Conservation (phyloP, 2,113 vertebrate genomes). For the Bostrychus sinensis region DNA sequence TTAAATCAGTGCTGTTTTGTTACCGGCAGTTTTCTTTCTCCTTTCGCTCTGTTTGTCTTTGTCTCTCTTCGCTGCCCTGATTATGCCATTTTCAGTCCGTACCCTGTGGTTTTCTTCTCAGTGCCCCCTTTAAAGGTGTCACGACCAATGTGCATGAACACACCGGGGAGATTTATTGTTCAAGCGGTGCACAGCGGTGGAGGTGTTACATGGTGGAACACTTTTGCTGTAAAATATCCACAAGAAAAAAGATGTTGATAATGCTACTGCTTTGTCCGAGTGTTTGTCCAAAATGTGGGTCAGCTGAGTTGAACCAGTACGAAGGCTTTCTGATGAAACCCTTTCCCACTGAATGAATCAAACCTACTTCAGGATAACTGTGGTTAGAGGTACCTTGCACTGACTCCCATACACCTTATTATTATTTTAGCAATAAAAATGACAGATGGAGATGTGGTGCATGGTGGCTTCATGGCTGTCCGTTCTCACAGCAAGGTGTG, state of each 20-base stretch:
- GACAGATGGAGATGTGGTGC: no score
- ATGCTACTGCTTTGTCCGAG: constrained; percentile 14
- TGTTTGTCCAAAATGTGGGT: constrained; percentile 8
- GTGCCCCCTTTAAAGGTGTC: constrained; percentile 50
- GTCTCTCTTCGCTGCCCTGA: constrained; percentile 33
- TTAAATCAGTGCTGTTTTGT: constrained; percentile 53
- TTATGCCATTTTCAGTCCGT: constrained; percentile 32
- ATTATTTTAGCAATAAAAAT: no score
- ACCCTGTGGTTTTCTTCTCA: constrained; percentile 51
- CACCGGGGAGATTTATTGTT: constrained; percentile 45
- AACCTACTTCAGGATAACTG: not conserved
- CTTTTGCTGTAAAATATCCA: constrained; percentile 24
- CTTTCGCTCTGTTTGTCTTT: constrained; percentile 18
- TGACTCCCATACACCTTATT: no score
- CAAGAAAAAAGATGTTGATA: constrained; percentile 7
- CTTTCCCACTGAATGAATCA: not conserved
- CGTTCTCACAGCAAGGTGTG: no score
- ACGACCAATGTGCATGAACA: constrained; percentile 51
- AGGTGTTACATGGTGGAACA: constrained; percentile 32
- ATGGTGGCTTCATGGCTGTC: no score
- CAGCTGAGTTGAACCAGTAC: constrained; percentile 19
- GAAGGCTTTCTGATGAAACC: constrained; percentile 17
- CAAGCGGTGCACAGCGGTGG: constrained; percentile 25
- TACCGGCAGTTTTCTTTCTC: constrained; percentile 24
- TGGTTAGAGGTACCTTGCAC: not conserved